Base-by-base conservation (phyloP, 2,113 vertebrate species). In the Vulpes ferrilata region DNA sequence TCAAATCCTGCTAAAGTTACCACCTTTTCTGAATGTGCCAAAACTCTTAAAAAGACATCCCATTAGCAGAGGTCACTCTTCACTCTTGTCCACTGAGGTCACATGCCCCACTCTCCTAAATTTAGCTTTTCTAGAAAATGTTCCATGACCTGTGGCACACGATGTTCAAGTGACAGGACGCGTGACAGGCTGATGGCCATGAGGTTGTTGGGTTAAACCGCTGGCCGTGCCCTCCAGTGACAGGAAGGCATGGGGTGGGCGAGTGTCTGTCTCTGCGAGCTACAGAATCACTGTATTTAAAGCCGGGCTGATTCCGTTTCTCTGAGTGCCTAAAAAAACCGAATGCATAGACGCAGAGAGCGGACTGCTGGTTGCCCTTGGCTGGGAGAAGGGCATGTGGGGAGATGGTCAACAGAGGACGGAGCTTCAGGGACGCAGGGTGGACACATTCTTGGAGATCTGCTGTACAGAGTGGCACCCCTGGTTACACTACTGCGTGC, bases 311-410 rank as follows among this genome's bases (percentile, higher is more conserved):
- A 30, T 51, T 17, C 13, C 25, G 4, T 43, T 51, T 30, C 43
- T 51, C 7, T 32, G 48, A 78, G 74, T 15, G 43, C 74, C 43
- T 51, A 9, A 27, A 5, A 19, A 17, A 51, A 48, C 13, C 23
- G 5, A 43, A 30, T 0, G 3, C 13, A 53, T 15, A 51, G 15
- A 17, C 4, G 7, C 23, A 27, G 15, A 8, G 13, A 17, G 4
- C 17, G 25, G 7, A 13, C 0, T 53, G 48, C 23, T 27, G 35
- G 25, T 78, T 17, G 74, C 9, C 43, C 43, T 30, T 78, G 74
- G 25, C 48, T 16, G 13, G 43, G 74, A 78, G 25, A 17, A 17
- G 74, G 1, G 25, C 13, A 53, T 2, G 0, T 16, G 25, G 13
- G 13, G 43, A 30, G 48, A 16, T 30, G 38, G 38, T 43, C 71